phyloP scores from a whole-genome alignment of 2,113 vertebrate species.

The Thalassarche chlororhynchos region DNA sequence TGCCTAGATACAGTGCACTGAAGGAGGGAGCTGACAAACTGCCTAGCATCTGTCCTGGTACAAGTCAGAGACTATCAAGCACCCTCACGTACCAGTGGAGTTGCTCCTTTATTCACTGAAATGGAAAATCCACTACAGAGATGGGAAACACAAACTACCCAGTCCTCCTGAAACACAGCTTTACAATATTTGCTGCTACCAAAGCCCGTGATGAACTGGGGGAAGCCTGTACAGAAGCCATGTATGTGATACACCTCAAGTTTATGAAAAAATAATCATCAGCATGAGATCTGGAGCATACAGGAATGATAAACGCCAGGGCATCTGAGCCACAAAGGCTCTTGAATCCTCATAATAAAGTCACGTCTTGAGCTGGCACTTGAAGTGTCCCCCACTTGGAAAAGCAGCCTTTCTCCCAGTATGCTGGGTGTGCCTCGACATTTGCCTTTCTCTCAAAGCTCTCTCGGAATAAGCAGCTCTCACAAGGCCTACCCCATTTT shows the following conservation, averaged over 20 bases:
- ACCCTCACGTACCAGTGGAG: neutral
- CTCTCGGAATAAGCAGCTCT: neutral
- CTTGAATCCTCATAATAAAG: neutral
- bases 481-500: neutral
- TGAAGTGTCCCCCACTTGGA: neutral
- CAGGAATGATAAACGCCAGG: neutral
- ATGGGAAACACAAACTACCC: neutral
- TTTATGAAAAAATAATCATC: neutral
- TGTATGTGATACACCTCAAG: neutral
- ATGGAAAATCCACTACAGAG: neutral
- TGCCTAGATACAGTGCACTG: neutral
- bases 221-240: neutral
- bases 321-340: neutral
- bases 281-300: neutral
- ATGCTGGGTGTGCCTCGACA: fast-evolving
- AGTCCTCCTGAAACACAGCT: neutral
- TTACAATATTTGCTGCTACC: neutral
- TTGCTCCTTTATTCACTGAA: neutral
- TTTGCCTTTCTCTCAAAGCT: neutral
- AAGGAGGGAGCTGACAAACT: neutral
- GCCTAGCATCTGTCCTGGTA: neutral
- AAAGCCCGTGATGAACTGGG: neutral
- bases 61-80: neutral
- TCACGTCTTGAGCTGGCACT: neutral
- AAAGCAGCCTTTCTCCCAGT: fast-evolving